Base-by-base conservation (phyloP, 2,113 vertebrate species). In the Neopipo cinnamomea region DNA sequence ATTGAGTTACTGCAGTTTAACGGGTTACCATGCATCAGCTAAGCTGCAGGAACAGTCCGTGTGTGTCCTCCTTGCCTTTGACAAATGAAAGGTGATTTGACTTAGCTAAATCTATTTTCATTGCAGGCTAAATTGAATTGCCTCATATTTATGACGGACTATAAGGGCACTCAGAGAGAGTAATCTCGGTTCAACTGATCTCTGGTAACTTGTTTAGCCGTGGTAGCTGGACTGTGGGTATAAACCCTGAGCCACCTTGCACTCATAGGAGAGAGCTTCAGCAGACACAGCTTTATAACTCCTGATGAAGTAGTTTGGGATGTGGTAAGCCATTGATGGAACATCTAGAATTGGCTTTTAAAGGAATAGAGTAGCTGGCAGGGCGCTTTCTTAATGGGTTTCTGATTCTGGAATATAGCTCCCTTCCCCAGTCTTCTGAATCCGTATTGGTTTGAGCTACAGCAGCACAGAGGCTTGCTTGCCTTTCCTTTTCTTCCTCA, bases 41-140 rank as follows among this genome's bases (percentile, higher is more conserved):
- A 41, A 44, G 93, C 96, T 87, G 93, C 86, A 96, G 89, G 49
- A 93, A 91, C 80, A 6, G 61, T 50, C 37, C 9, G 4, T 1
- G 2, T 85, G 80, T 84, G 94, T 96, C 95, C 94, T 95, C 95
- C 93, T 96, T 12, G 27, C 77, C 96, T 95, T 92, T 95, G 96
- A 96, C 94, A 95, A 95, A 93, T 78, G 93, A 89, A 91, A 95
- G 93, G 93, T 95, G 91, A 96, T 96, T 95, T 92, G 95, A 96
- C 93, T 97, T 93, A 61, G 94, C 86, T 95, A 96, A 96, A 97
- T 97, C 94, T 95, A 92, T 96, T 96, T 97, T 97, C 95, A 92
- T 93, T 95, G 94, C 86, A 85, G 89, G 76, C 93, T 93, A 95
- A 96, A 97, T 95, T 95, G 94, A 95, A 95, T 97, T 95, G 93